These are phyloP conservation scores for Ceratotherium simum DNA, from an alignment of 2,113 vertebrate genomes.

Conservation along the genomic window DNA sequence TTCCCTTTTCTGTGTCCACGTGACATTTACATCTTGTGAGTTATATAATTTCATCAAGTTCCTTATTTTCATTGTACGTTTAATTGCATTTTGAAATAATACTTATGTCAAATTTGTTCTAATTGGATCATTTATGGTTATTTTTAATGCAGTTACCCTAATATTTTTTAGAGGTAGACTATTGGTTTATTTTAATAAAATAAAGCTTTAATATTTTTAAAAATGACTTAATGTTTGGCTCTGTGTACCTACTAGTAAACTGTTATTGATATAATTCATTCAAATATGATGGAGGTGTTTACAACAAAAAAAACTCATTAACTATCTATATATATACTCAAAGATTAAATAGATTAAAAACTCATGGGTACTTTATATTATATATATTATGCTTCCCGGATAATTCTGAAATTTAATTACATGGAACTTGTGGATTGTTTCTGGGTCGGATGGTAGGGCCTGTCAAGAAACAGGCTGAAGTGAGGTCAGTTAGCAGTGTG, in stretches of 20 bases:
- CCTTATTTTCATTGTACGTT: neutral
- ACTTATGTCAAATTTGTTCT: neutral
- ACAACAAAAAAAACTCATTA: neutral
- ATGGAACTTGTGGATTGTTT: neutral
- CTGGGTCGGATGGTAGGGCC: neutral
- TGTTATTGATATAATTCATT: neutral
- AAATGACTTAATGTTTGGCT: conserved; percentile 48
- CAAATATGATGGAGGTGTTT: neutral
- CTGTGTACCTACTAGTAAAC: neutral
- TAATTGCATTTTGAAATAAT: neutral
- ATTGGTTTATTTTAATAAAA: conserved; percentile 23
- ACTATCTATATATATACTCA: no score
- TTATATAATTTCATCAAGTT: rapidly evolving
- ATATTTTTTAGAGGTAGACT: neutral
- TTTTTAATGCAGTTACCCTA: neutral
- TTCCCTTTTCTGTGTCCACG: rapidly evolving
- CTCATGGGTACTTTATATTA: no score
- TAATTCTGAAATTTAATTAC: neutral
- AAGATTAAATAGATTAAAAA: neutral
- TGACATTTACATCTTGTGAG: neutral
- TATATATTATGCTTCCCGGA: neutral
- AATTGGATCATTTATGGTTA: neutral
- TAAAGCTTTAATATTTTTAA: conserved; percentile 33
- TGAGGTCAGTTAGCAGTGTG: rapidly evolving
- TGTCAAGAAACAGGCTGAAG: neutral